Evolutionary conservation across 2,888 invertebrate species (phyloP), one percentile per base, ranked within the genome.

Genomic region (Ichneumoninae sp.): DNA sequence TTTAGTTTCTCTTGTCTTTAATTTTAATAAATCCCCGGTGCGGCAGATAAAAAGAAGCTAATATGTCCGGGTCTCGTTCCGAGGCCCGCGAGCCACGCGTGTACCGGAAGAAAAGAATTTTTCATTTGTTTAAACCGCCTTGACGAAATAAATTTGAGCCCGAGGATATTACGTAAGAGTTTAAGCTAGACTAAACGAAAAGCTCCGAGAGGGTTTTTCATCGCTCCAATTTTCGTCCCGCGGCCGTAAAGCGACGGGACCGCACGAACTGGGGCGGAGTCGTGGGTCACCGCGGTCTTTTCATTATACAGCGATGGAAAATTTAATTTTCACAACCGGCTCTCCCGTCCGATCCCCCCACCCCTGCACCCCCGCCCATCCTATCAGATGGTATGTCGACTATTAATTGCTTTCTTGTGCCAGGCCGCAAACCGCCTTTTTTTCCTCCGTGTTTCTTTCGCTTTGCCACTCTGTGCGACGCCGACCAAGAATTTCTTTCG

Each of bases 361-460:
- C 10, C 7, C 30, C 13, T 16, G 40, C 13, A 6, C 30, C 13
- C 33, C 22, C 30, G 22, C 33, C n/a, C 57, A 66, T 13, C 44
- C 40, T 52, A 76, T 73, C 83, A 60, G 78, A 66, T 57, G 78
- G 77, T 84, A 77, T 54, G 81, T 74, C 69, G 74, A 77, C 78
- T 66, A 81, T 85, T 81, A 78, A 85, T 85, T 82, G 81, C 75
- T 81, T 82, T 79, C 70, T 79, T 70, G 65, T 75, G 70, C 60
- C 63, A 73, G 8, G 26, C 30, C 26, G 65, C 66, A 78, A 16
- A 69, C 66, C 50, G 63, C 50, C 22, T 50, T 69, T 69, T 36
- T 63, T 76, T 50, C 19, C n/a, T 19, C 10, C 22, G n/a, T 60
- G 22, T 50, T 44, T 68, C 63, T 26, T 47, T 47, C 33, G 40